phyloP scores from a whole-genome alignment of 2,888 invertebrate species.

The Papilio elwesi region DNA sequence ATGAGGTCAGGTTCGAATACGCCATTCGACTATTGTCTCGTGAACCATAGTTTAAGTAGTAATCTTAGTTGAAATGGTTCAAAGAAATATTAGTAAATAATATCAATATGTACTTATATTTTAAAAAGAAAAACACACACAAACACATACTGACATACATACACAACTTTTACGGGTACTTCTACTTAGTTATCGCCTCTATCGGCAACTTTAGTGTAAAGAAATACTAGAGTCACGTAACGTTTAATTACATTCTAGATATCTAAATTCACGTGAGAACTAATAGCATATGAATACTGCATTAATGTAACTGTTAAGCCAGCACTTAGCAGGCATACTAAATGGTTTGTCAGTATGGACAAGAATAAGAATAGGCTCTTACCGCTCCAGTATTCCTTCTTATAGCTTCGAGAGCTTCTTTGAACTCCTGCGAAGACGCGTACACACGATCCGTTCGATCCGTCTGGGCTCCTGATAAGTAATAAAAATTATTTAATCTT shows the following conservation, averaged over 20 bases:
- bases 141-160: no score
- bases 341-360: neutral
- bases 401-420: slow-evolving; percentile 74
- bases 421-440: slow-evolving; percentile 76
- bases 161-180: neutral
- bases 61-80: no score
- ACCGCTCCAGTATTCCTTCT: slow-evolving; percentile 75
- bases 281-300: slow-evolving; percentile 1
- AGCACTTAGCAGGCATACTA: slow-evolving; percentile 6
- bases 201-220: neutral
- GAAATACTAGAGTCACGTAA: neutral
- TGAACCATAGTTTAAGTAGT: no score
- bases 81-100: no score
- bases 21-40: no score
- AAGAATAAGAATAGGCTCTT: slow-evolving; percentile 48
- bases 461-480: slow-evolving; percentile 68
- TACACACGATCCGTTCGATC: slow-evolving; percentile 69
- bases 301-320: slow-evolving; percentile 1
- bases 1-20: no score
- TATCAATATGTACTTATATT: no score
- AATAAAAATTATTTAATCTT: no score
- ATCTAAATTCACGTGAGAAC: slow-evolving; percentile 20
- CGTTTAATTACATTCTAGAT: slow-evolving; percentile 17
- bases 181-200: neutral
- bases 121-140: no score